Evolutionary conservation across 1,140 invertebrate genomes (phyloP).

Genomic region (Schlechtendalia chinensis): DNA sequence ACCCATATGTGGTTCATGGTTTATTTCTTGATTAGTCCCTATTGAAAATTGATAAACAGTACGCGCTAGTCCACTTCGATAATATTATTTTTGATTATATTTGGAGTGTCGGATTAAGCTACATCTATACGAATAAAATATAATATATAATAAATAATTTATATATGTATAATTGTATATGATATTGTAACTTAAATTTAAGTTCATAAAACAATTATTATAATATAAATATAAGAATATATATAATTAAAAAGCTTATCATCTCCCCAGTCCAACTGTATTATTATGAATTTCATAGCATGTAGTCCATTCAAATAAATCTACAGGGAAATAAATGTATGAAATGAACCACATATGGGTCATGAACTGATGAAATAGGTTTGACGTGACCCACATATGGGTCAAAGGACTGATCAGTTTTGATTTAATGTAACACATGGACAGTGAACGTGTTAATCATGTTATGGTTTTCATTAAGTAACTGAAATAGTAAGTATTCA

Average conservation of each 20-base stretch:
- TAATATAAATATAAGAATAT: background rate
- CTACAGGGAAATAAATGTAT: background rate
- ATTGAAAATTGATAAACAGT: no score
- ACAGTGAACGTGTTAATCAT: no score
- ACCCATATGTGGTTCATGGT: conserved; percentile 3
- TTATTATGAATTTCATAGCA: background rate
- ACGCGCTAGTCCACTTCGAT: no score
- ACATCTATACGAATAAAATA: no score
- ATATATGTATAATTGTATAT: background rate
- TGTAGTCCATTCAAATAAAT: background rate
- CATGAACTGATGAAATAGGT: conserved; percentile 1
- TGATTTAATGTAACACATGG: conserved; percentile 18
- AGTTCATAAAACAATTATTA: no score
- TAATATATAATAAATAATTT: background rate
- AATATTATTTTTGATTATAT: no score
- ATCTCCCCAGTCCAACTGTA: background rate
- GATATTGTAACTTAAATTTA: background rate
- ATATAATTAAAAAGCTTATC: no score
- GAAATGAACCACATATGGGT: conserved; percentile 11
- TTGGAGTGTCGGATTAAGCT: no score
- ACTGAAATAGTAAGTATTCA: no score
- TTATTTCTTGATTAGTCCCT: no score
- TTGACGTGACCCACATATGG: conserved; percentile 1
- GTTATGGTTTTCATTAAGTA: no score
- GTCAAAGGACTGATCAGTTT: conserved; percentile 2